phyloP scores from a whole-genome alignment of 2,888 invertebrate genomes.

The Drosophila demipolita region DNA sequence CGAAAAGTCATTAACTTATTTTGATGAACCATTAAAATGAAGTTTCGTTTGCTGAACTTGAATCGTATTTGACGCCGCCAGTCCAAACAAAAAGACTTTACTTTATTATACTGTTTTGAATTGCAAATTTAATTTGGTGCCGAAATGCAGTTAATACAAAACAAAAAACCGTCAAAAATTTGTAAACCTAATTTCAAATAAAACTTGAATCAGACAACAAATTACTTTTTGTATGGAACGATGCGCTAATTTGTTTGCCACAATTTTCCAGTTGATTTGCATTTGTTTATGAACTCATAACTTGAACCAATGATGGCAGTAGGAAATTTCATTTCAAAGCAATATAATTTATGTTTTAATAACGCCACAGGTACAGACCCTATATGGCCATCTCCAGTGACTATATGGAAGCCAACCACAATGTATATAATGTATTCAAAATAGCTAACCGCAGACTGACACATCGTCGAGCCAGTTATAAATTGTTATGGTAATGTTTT shows the following conservation, averaged over 20 bases:
- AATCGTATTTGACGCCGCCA: constrained; percentile 53
- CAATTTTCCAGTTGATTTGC: constrained; percentile 74
- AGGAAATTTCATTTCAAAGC: constrained; percentile 73
- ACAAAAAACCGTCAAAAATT: constrained; percentile 64
- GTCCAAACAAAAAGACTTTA: constrained; percentile 37
- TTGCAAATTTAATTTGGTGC: constrained; percentile 64
- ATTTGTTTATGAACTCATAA: constrained; percentile 79
- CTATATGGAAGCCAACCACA: constrained; percentile 36
- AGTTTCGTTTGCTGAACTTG: constrained; percentile 54
- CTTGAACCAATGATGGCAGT: constrained; percentile 44
- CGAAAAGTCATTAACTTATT: constrained; percentile 66
- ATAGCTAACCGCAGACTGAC: constrained; percentile 60
- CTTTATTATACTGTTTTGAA: constrained; percentile 61
- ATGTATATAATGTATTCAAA: constrained; percentile 68
- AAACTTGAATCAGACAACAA: constrained; percentile 44
- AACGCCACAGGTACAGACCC: constrained; percentile 56
- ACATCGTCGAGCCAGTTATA: constrained; percentile 69
- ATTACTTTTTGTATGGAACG: constrained; percentile 36
- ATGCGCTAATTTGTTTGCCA: constrained; percentile 77
- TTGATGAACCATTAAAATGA: constrained; percentile 75
- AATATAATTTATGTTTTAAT: constrained; percentile 79
- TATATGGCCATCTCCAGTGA: constrained; percentile 46
- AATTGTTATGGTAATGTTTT: constrained; percentile 74
- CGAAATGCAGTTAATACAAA: constrained; percentile 71
- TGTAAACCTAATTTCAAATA: constrained; percentile 54